These are phyloP conservation scores for Clitarchus hookeri DNA, from an alignment of 2,888 invertebrate species.

Conservation along the genomic window DNA sequence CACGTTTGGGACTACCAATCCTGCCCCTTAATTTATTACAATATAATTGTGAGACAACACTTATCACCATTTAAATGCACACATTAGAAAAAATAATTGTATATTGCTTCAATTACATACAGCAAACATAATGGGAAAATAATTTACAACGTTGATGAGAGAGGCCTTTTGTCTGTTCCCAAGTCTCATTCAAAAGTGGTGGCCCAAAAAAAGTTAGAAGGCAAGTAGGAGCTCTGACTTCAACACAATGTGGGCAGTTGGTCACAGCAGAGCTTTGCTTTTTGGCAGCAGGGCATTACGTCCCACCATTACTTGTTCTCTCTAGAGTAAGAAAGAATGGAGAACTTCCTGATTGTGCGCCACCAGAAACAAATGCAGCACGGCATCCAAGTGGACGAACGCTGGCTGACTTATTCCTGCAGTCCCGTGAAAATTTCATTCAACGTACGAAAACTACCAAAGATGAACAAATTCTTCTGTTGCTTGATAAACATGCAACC, in stretches of 20 bases:
- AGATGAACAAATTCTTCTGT: constrained; percentile 45
- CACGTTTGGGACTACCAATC: no score
- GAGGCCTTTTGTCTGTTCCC: not conserved
- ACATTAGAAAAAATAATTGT: no score
- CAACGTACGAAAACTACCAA: constrained; percentile 44
- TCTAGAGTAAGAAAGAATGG: constrained; percentile 48
- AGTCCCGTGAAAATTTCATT: constrained; percentile 50
- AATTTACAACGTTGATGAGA: not conserved
- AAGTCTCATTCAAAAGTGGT: not conserved
- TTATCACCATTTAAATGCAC: no score
- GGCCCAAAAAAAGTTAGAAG: not conserved
- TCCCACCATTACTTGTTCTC: constrained; percentile 51
- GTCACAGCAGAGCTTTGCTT: constrained; percentile 2
- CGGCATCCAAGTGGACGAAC: constrained; percentile 50
- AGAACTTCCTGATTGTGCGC: constrained; percentile 47
- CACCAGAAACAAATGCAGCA: constrained; percentile 45
- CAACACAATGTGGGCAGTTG: not conserved
- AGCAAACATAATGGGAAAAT: no score
- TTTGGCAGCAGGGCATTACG: constrained; percentile 46
- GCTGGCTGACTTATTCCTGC: constrained; percentile 47
- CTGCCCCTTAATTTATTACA: no score
- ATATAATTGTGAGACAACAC: no score
- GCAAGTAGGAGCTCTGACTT: constrained; percentile 10
- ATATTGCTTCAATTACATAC: no score
- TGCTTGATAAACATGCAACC: constrained; percentile 41